These are phyloP conservation scores for Nautilus pompilius DNA, from an alignment of 1,140 invertebrate genomes.

Conservation along the genomic window DNA sequence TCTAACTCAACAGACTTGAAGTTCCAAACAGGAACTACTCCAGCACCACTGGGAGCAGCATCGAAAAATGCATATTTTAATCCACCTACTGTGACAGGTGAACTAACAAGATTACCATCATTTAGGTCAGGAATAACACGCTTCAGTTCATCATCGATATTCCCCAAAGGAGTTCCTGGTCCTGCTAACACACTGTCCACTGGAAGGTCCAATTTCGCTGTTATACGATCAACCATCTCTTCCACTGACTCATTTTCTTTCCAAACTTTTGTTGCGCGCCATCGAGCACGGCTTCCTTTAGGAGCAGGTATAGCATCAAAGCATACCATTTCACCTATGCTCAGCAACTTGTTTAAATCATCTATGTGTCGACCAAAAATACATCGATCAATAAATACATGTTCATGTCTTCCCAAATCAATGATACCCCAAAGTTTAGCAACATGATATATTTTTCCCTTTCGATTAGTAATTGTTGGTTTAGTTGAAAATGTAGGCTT, in stretches of 20 bases:
- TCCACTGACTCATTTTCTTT: slow-evolving; percentile 51
- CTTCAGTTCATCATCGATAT: slow-evolving; percentile 48
- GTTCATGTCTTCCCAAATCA: slow-evolving; percentile 56
- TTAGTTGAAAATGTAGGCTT: slow-evolving; percentile 35
- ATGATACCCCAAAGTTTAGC: slow-evolving; percentile 57
- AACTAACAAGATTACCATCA: slow-evolving; percentile 32
- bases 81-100: slow-evolving; percentile 40
- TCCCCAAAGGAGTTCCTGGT: slow-evolving; percentile 29
- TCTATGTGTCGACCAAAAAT: slow-evolving; percentile 53
- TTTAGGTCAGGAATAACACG: slow-evolving; percentile 45
- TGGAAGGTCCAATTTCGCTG: slow-evolving; percentile 34
- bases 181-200: slow-evolving; percentile 34
- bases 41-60: slow-evolving; percentile 50
- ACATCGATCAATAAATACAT: slow-evolving; percentile 57
- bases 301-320: slow-evolving; percentile 56
- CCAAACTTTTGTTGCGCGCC: slow-evolving; percentile 55
- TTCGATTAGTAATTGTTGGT: slow-evolving; percentile 41
- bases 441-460: slow-evolving; percentile 53
- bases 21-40: slow-evolving; percentile 54
- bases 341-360: slow-evolving; percentile 52
- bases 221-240: slow-evolving; percentile 45
- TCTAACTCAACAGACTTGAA: slow-evolving; percentile 44
- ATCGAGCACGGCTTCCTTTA: slow-evolving; percentile 53
- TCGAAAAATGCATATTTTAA: slow-evolving; percentile 47
- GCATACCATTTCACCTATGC: slow-evolving; percentile 50